phyloP scores from a whole-genome alignment of 2,888 invertebrate species.

The Orchesellides sinensis region DNA sequence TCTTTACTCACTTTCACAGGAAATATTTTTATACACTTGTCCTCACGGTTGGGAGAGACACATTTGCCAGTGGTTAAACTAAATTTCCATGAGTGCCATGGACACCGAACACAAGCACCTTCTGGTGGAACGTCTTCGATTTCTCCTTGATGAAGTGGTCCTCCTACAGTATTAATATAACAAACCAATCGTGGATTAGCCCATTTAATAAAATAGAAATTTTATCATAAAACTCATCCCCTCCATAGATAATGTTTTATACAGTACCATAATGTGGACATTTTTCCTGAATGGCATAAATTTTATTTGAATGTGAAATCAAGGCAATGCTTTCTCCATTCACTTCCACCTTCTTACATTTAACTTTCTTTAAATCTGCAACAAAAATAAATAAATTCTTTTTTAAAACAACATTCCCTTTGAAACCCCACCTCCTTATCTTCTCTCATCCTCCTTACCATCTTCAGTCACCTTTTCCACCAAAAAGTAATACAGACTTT shows the following conservation, averaged over 20 bases:
- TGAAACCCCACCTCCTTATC: too few species aligned
- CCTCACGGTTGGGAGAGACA: slow-evolving; percentile 66
- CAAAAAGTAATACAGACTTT: slow-evolving; percentile 57
- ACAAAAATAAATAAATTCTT: slow-evolving; percentile 8
- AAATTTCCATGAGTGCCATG: slow-evolving; percentile 74
- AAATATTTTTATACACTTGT: slow-evolving; percentile 59
- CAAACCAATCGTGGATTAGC: too few species aligned
- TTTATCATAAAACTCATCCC: not conserved
- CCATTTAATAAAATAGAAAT: not conserved
- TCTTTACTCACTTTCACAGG: slow-evolving; percentile 63
- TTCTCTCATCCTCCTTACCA: slow-evolving; percentile 59
- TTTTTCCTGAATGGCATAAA: slow-evolving; percentile 70
- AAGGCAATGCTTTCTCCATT: slow-evolving; percentile 71
- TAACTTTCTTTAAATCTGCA: slow-evolving; percentile 46
- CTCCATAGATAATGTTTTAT: not conserved
- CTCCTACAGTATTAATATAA: slow-evolving; percentile 61
- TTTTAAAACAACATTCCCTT: too few species aligned
- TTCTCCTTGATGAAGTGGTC: slow-evolving; percentile 70
- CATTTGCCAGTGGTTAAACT: slow-evolving; percentile 70
- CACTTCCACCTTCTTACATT: slow-evolving; percentile 64
- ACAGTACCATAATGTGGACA: slow-evolving; percentile 72
- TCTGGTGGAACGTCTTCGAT: slow-evolving; percentile 70
- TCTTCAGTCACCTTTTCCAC: slow-evolving; percentile 64
- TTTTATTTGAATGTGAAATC: slow-evolving; percentile 55
- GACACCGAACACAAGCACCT: slow-evolving; percentile 71